Percentiles rank a stretch among this genome's conserved stretches.
phyloP scores from a whole-genome alignment of 2,888 invertebrate genomes.

The Leucozona laternaria region DNA sequence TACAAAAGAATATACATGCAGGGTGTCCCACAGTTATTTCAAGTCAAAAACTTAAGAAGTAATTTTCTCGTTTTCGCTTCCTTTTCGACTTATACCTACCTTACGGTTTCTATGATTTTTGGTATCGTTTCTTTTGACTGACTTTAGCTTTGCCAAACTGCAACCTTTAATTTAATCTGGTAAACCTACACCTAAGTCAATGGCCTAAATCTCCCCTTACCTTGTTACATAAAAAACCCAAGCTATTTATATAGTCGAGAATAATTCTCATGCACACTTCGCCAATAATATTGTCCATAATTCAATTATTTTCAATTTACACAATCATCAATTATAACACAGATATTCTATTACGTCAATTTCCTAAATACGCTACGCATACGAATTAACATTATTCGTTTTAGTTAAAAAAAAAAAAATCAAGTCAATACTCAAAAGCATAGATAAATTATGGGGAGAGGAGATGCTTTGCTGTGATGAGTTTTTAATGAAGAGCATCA shows the following conservation, averaged over 20 bases:
- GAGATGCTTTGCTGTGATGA: constrained; percentile 61
- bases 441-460: constrained; percentile 24
- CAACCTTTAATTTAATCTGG: too few relatives aligned
- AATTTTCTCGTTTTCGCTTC: too few relatives aligned
- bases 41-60: too few relatives aligned
- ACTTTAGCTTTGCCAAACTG: too few relatives aligned
- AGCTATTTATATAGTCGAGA: background rate
- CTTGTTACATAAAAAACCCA: background rate
- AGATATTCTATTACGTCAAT: background rate
- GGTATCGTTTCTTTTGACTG: too few relatives aligned
- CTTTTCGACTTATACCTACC: too few relatives aligned
- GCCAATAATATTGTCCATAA: background rate
- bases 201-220: background rate
- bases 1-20: too few relatives aligned
- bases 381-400: constrained; percentile 1
- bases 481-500: constrained; percentile 60
- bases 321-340: constrained; percentile 1
- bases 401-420: constrained; percentile 33
- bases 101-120: too few relatives aligned
- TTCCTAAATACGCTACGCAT: background rate
- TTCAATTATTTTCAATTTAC: constrained; percentile 12
- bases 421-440: constrained; percentile 39
- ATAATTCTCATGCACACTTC: background rate
- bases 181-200: too few relatives aligned
- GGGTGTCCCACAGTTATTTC: too few relatives aligned